Base-by-base conservation (phyloP, 2,797 vertebrate species). In the Numenius phaeopus region DNA sequence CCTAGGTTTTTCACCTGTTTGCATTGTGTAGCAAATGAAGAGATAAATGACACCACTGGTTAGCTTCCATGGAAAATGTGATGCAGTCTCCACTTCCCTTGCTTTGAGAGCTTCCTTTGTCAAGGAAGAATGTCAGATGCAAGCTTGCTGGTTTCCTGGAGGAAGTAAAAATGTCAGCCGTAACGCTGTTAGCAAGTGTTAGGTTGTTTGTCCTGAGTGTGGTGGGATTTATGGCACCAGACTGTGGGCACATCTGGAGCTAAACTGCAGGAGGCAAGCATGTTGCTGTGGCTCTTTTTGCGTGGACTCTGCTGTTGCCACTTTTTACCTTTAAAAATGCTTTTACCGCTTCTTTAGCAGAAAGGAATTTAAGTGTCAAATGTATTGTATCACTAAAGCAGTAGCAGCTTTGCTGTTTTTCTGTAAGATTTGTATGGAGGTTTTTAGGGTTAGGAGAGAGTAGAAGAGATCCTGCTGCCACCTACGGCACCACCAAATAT, bases 391-490 rank as follows among this genome's bases (percentile, higher is more conserved):
- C 44, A n/a, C 19, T 55, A 58, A 62, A 91, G 52, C 50, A 55
- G 32, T n/a, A 61, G 19, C 26, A 77, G 40, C 52, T 93, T 90
- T 66, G 10, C 34, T 93, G 66, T 2, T 58, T 88, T 71, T 69
- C 40, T 30, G 4, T 27, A 30, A 42, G 49, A n/a, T 27, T 71
- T 77, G 88, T 67, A 34, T 40, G 50, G 30, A 65, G 32, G 22
- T 16, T 83, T 64, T n/a, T 49, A 42, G 46, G 17, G 19, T 69
- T 81, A 67, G 34, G 39, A 77, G 30, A 55, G 21, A 61, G 4
- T 34, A 73, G 67, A 83, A 91, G 84, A 89, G 65, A 61, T 83
- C 52, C 40, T 96, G 67, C 78, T 92, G 84, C 67, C 71, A 76
- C 67, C 89, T 87, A 54, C n/a, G 67, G 76, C 57, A 72, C 42